These are phyloP conservation scores for Vanessa tameamea DNA, from an alignment of 1,140 invertebrate genomes.

Conservation along the genomic window DNA sequence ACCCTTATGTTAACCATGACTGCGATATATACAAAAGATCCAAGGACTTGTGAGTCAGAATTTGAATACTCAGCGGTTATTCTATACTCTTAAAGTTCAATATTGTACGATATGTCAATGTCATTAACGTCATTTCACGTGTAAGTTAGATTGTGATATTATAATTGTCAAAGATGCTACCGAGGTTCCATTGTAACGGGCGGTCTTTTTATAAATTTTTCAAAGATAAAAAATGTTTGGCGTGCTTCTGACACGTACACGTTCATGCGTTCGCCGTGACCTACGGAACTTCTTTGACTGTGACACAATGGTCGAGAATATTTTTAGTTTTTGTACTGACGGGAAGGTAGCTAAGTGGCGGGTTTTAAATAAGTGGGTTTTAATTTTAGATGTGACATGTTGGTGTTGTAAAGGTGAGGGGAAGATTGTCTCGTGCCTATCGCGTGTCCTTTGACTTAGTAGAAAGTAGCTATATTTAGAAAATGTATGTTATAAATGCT, in stretches of 20 bases:
- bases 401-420: conserved; percentile 66
- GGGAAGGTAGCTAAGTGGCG: conserved; percentile 79
- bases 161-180: conserved; percentile 81
- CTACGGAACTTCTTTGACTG: conserved; percentile 78
- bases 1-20: conserved; percentile 76
- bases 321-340: conserved; percentile 78
- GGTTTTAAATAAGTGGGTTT: conserved; percentile 78
- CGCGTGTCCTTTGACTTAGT: conserved; percentile 65
- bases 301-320: conserved; percentile 77
- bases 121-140: conserved; percentile 55
- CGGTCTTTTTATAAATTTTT: conserved; percentile 78
- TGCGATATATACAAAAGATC: conserved; percentile 48
- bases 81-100: conserved; percentile 59
- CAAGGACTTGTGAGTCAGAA: conserved; percentile 43
- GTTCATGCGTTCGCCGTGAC: conserved; percentile 73
- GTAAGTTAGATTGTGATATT: conserved; percentile 61
- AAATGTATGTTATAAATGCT: conserved; percentile 10
- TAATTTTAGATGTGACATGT: conserved; percentile 78
- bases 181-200: conserved; percentile 72
- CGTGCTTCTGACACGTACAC: conserved; percentile 78
- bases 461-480: conserved; percentile 52
- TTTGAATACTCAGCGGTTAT: conserved; percentile 52
- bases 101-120: conserved; percentile 40
- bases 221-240: conserved; percentile 80
- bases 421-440: conserved; percentile 73